Evolutionary conservation across 2,888 invertebrate genomes (phyloP).

Genomic region (Ormyrus labotus): DNA sequence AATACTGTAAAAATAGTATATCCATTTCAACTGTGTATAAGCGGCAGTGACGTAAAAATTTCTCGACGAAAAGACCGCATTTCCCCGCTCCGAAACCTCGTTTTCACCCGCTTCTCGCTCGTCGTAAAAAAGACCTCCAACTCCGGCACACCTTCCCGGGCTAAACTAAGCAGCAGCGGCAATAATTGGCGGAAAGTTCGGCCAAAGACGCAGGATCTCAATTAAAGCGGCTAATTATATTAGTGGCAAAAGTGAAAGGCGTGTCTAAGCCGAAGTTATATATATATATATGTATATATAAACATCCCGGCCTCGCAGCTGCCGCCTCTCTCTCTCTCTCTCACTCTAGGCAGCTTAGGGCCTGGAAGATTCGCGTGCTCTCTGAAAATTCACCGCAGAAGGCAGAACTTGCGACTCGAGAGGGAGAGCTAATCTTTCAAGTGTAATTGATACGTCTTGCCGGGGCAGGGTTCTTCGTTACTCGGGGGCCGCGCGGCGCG

Average conservation of each 20-base stretch:
- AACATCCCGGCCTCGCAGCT: not conserved
- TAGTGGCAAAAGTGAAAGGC: conserved; percentile 15
- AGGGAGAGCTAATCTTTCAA: conserved; percentile 55
- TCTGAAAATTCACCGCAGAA: conserved; percentile 36
- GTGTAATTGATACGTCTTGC: conserved; percentile 58
- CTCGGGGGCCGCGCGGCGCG: conserved; percentile 10
- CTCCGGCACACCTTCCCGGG: too few species aligned
- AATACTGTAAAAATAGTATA: too few species aligned
- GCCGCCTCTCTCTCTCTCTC: not conserved
- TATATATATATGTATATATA: not conserved
- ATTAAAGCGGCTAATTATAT: conserved; percentile 40
- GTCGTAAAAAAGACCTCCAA: too few species aligned
- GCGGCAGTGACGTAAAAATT: too few species aligned
- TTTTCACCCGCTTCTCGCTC: too few species aligned
- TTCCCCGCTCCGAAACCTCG: too few species aligned
- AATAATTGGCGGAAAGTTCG: not conserved
- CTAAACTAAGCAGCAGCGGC: not conserved
- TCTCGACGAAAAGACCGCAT: too few species aligned
- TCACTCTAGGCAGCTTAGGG: not conserved
- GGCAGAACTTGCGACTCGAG: conserved; percentile 27
- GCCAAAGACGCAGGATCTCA: conserved; percentile 12
- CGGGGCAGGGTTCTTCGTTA: conserved; percentile 33
- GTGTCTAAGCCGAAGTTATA: conserved; percentile 1
- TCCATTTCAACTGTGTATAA: too few species aligned
- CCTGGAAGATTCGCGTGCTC: conserved; percentile 36